Percentiles rank a stretch among this genome's conserved stretches.
These are phyloP conservation scores for Epizoanthus illoricatus DNA, from an alignment of 92 coral and sea anemone species.

Conservation along the genomic window DNA sequence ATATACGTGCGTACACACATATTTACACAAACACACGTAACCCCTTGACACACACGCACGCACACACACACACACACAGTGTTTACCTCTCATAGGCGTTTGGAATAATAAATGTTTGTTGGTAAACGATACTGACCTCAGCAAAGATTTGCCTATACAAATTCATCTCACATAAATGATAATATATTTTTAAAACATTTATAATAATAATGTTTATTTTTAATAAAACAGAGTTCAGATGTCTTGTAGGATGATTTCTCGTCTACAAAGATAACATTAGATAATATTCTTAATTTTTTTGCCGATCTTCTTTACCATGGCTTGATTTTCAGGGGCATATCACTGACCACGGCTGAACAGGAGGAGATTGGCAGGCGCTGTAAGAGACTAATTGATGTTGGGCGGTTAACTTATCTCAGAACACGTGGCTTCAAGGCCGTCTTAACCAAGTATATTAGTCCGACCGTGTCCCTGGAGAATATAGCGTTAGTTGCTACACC, in stretches of 20 bases:
- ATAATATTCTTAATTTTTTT: neutral
- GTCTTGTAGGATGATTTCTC: neutral
- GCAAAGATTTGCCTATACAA: no score
- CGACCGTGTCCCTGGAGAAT: conserved; percentile 82
- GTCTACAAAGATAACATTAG: neutral
- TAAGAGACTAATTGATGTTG: conserved; percentile 85
- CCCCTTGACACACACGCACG: no score
- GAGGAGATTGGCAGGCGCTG: conserved; percentile 92
- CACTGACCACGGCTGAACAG: conserved; percentile 70
- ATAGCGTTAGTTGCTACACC: conserved; percentile 79
- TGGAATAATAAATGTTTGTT: no score
- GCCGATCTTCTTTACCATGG: neutral
- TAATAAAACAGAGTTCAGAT: neutral
- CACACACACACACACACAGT: neutral
- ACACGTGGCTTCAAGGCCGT: conserved; percentile 67
- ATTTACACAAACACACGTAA: no score
- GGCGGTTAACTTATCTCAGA: conserved; percentile 80
- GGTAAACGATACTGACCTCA: no score
- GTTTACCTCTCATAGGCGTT: neutral
- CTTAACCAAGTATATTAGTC: conserved; percentile 75
- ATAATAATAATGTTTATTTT: no score
- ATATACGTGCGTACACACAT: neutral
- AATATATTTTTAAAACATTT: no score
- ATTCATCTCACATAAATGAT: no score
- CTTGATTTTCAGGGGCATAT: conserved; percentile 64